A percentile compares a stretch with the other conserved stretches of the same genome.
These are phyloP conservation scores for Sciurus vulgaris DNA, from an alignment of 2,797 vertebrate species.

Conservation along the genomic window DNA sequence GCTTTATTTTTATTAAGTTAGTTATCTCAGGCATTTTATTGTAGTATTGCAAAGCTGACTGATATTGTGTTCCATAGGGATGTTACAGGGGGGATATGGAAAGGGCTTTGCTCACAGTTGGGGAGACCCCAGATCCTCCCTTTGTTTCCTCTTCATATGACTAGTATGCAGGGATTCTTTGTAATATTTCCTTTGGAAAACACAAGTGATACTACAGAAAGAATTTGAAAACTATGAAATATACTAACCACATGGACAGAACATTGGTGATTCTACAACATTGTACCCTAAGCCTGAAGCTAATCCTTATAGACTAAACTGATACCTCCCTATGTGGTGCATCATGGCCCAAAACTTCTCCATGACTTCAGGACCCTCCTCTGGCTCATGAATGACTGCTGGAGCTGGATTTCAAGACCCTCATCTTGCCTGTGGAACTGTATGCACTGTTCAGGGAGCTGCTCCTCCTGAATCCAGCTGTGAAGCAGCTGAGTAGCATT, in stretches of 20 bases:
- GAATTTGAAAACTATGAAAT: background rate
- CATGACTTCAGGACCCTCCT: background rate
- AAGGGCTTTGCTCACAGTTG: background rate
- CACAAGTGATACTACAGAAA: background rate
- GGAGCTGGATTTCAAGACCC: conserved; percentile 21
- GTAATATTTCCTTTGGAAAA: background rate
- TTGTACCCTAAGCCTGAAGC: background rate
- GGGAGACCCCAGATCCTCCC: background rate
- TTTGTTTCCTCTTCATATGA: conserved; percentile 30
- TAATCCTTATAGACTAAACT: background rate
- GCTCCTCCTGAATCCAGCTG: conserved; percentile 82
- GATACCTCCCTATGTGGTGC: background rate
- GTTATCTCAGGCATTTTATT: background rate
- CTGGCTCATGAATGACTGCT: background rate
- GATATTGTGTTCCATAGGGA: background rate
- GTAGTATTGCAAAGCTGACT: background rate
- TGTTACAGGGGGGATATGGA: background rate
- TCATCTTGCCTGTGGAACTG: conserved; percentile 61
- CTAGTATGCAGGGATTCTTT: background rate
- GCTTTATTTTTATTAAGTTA: background rate
- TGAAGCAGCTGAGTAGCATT: conserved; percentile 81
- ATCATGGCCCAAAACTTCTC: background rate
- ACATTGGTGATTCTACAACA: background rate
- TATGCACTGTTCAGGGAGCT: conserved; percentile 76
- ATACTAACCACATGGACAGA: background rate